Percentiles rank a stretch among this genome's conserved stretches.
Conservation (phyloP, 2,888 invertebrate species). For the Parelbella ahira region DNA sequence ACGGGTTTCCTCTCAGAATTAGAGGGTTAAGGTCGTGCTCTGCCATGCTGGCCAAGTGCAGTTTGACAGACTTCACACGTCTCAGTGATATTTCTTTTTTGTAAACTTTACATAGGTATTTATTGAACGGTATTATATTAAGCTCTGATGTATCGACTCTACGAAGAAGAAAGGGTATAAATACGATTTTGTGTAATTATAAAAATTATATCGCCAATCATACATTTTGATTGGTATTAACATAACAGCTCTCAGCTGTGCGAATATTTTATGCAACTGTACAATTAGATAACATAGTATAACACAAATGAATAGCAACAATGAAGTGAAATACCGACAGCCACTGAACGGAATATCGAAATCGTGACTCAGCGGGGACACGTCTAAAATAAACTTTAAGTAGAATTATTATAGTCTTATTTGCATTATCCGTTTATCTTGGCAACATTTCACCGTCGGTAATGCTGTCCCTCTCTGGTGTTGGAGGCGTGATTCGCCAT, state of each 20-base stretch:
- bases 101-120: no score
- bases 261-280: conserved; percentile 47
- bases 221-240: no score
- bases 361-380: conserved; percentile 50
- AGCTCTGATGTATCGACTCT: no score
- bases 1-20: no score
- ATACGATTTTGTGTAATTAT: no score
- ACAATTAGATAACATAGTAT: conserved; percentile 33
- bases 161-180: no score
- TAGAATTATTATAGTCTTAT: conserved; percentile 48
- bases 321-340: conserved; percentile 65
- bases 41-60: no score
- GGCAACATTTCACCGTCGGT: conserved; percentile 69
- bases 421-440: conserved; percentile 49
- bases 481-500: conserved; percentile 75
- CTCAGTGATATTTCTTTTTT: no score
- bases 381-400: conserved; percentile 48
- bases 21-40: no score
- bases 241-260: conserved; percentile 29
- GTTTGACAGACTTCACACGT: no score
- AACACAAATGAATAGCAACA: conserved; percentile 52
- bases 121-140: conserved; percentile 3
- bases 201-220: no score
- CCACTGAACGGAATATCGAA: conserved; percentile 58
- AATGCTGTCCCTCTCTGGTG: conserved; percentile 64